Percentiles rank a stretch among this genome's conserved stretches.
Evolutionary conservation across 2,888 invertebrate genomes (phyloP).

Genomic region (Plebejus argus): DNA sequence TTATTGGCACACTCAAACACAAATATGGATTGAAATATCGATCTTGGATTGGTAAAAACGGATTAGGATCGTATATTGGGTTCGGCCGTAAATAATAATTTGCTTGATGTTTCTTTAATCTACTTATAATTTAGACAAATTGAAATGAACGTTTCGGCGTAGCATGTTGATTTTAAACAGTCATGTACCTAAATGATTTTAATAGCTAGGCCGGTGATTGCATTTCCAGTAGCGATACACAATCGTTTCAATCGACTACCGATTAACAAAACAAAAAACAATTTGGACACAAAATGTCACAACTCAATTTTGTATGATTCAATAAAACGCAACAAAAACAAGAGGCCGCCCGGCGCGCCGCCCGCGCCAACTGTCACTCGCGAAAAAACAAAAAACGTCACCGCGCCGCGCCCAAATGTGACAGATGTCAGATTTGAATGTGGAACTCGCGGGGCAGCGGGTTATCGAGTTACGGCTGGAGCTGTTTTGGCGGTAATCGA

Average conservation of each 20-base stretch:
- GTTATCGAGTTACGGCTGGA: conserved; percentile 59
- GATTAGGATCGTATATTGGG: no score
- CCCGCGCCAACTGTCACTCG: conserved; percentile 68
- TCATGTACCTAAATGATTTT: not conserved
- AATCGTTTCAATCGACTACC: conserved; percentile 9
- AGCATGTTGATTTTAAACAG: not conserved
- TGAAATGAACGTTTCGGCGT: not conserved
- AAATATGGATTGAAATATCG: no score
- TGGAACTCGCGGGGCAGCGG: conserved; percentile 45
- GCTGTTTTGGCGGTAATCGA: conserved; percentile 65
- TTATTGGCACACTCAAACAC: no score
- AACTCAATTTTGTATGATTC: conserved; percentile 49
- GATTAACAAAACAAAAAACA: conserved; percentile 23
- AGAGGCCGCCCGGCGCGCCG: conserved; percentile 60
- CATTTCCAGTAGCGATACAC: not conserved
- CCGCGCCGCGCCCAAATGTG: conserved; percentile 56
- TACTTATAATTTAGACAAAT: not conserved
- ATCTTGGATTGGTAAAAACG: no score
- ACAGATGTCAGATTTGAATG: conserved; percentile 71
- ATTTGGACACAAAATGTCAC: conserved; percentile 29
- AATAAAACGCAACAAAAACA: conserved; percentile 57
- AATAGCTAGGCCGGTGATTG: not conserved
- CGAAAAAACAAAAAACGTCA: conserved; percentile 59
- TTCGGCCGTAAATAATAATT: no score
- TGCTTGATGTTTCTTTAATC: not conserved